phyloP scores from a whole-genome alignment of 1,140 invertebrate species.

The Sminthurinus signatus region DNA sequence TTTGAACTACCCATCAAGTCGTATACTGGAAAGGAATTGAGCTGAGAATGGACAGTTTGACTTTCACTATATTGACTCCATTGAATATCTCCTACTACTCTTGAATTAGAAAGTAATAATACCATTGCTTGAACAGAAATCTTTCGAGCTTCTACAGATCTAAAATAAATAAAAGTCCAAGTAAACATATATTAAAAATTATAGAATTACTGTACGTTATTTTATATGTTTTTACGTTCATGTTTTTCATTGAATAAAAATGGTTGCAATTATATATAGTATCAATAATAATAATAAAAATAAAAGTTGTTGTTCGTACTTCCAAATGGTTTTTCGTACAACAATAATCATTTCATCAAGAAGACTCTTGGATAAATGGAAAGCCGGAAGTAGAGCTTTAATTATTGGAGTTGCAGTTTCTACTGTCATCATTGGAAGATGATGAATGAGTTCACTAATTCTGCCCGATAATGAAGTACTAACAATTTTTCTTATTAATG shows the following conservation, averaged over 20 bases:
- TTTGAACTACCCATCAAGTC: not conserved
- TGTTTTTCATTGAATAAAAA: too few relatives aligned
- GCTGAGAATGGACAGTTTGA: slow-evolving; percentile 8
- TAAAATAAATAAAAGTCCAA: slow-evolving; percentile 7
- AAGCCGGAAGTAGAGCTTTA: slow-evolving; percentile 26
- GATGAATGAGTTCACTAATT: slow-evolving; percentile 26
- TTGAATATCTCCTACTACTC: slow-evolving; percentile 27
- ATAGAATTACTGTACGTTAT: not conserved
- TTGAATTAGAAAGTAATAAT: slow-evolving; percentile 26
- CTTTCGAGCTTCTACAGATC: slow-evolving; percentile 26
- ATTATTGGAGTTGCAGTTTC: slow-evolving; percentile 23
- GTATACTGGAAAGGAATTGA: not conserved
- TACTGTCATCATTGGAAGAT: slow-evolving; percentile 28
- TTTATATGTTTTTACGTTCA: too few relatives aligned
- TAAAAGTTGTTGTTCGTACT: slow-evolving; percentile 19
- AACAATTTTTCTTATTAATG: slow-evolving; percentile 10
- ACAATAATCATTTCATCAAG: slow-evolving; percentile 27
- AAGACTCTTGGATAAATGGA: slow-evolving; percentile 24
- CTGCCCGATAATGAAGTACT: not conserved
- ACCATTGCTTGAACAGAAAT: slow-evolving; percentile 21
- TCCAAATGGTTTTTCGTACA: slow-evolving; percentile 34
- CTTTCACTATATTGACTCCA: slow-evolving; percentile 28
- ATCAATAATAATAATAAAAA: not conserved
- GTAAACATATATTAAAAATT: slow-evolving; percentile 1
- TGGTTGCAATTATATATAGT: too few relatives aligned